Conservation (phyloP, 2,888 invertebrate species). For the Himalopsyche tibetana region DNA sequence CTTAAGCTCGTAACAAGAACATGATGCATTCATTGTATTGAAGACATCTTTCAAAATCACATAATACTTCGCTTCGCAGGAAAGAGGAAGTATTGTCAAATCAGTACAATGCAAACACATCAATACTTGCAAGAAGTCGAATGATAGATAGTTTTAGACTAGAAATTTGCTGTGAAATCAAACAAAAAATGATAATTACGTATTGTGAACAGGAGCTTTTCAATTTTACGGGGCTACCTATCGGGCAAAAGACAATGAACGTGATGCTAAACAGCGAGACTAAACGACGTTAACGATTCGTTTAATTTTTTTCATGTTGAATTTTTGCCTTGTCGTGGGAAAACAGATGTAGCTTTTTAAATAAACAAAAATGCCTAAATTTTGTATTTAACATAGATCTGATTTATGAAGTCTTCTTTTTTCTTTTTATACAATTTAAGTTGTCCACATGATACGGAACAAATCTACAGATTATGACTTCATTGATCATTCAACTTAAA, state of each 20-base stretch:
- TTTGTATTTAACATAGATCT: not conserved
- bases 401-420: not conserved
- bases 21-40: not conserved
- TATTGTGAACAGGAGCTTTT: slow-evolving; percentile 54
- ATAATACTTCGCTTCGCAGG: slow-evolving; percentile 51
- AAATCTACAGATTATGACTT: not conserved
- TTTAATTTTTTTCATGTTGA: slow-evolving; percentile 24
- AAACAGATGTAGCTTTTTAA: slow-evolving; percentile 39
- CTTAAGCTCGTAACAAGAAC: not conserved
- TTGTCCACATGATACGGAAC: not conserved
- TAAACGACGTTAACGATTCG: slow-evolving; percentile 1
- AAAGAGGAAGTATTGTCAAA: slow-evolving; percentile 52
- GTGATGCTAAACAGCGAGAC: slow-evolving; percentile 45
- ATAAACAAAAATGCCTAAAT: not conserved
- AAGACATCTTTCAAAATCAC: slow-evolving; percentile 10
- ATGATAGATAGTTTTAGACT: slow-evolving; percentile 54
- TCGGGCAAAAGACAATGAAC: slow-evolving; percentile 49
- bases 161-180: slow-evolving; percentile 56
- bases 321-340: slow-evolving; percentile 51
- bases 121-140: not conserved
- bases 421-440: not conserved
- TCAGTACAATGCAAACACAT: slow-evolving; percentile 1
- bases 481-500: not conserved
- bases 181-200: slow-evolving; percentile 57
- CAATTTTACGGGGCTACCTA: slow-evolving; percentile 28